Conservation (phyloP, 2,113 vertebrate genomes). For the Camelus dromedarius region DNA sequence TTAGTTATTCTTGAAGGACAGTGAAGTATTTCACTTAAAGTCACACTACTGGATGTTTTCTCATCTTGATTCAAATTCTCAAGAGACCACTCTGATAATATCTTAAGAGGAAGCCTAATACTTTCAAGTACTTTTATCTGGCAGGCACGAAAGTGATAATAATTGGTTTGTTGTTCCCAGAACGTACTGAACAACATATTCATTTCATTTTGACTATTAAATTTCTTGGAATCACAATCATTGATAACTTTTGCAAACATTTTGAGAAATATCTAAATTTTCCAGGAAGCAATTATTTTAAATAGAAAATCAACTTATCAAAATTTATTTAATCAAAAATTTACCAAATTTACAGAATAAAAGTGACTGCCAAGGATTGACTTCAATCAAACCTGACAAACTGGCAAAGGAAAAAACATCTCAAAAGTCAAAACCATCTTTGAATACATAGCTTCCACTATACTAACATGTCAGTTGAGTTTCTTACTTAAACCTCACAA, state of each 20-base stretch:
- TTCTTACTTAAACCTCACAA: conserved; percentile 53
- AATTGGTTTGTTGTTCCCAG: background rate
- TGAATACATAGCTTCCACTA: background rate
- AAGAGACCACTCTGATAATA: background rate
- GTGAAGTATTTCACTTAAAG: background rate
- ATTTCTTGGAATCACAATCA: conserved; percentile 51
- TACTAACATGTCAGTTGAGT: background rate
- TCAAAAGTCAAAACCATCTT: conserved; percentile 53
- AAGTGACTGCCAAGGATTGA: background rate
- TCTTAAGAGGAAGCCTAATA: conserved; percentile 4
- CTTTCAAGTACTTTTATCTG: conserved; percentile 49
- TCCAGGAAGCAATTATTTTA: conserved; percentile 31
- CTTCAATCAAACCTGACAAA: conserved; percentile 11
- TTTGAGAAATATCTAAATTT: conserved; percentile 44
- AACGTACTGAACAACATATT: background rate
- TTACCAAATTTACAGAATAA: conserved; percentile 46
- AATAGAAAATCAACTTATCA: conserved; percentile 25
- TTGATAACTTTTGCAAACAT: conserved; percentile 28
- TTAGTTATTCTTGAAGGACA: background rate
- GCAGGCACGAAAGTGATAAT: background rate
- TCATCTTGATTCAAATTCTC: background rate
- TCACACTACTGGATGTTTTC: conserved; percentile 17
- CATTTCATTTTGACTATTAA: conserved; percentile 38
- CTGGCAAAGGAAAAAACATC: background rate
- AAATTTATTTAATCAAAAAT: background rate